phyloP scores from a whole-genome alignment of 2,797 vertebrate genomes.

The Neostethus bicornis region DNA sequence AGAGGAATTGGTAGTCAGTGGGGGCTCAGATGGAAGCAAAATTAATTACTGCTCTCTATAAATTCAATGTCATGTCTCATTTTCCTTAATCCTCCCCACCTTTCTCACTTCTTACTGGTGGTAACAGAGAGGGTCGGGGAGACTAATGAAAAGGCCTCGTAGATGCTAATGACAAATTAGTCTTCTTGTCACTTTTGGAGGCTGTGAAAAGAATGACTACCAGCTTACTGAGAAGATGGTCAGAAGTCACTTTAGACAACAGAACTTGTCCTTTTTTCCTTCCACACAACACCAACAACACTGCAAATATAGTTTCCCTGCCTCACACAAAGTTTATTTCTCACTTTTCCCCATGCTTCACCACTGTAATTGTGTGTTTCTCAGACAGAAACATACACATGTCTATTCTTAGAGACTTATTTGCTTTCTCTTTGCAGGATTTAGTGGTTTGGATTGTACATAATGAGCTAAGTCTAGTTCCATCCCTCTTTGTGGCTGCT shows the following conservation, averaged over 20 bases:
- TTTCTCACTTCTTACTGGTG: constrained; percentile 53
- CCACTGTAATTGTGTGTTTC: constrained; percentile 38
- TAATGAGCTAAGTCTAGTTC: constrained; percentile 53
- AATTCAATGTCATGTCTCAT: constrained; percentile 91
- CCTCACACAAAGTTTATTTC: constrained; percentile 13
- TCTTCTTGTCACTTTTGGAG: constrained; percentile 72
- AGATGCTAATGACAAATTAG: constrained; percentile 82
- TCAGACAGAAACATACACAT: constrained; percentile 36
- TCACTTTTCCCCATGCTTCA: constrained; percentile 16
- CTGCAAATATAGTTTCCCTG: constrained; percentile 22
- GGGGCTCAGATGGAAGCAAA: constrained; percentile 79
- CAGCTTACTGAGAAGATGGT: constrained; percentile 31
- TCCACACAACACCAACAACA: not conserved
- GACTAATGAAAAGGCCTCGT: constrained; percentile 79
- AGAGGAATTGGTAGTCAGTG: constrained; percentile 66
- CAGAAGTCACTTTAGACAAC: constrained; percentile 26
- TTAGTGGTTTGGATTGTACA: constrained; percentile 63
- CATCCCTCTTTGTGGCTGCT: constrained; percentile 39
- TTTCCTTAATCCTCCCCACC: constrained; percentile 83
- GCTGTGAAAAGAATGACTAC: constrained; percentile 53
- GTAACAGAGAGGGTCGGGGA: constrained; percentile 67
- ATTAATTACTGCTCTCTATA: constrained; percentile 93
- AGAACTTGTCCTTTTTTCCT: not conserved
- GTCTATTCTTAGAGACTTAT: constrained; percentile 46
- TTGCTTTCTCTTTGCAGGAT: constrained; percentile 51